Conservation (phyloP, 1,140 invertebrate genomes). For the Agrypnia vestita region DNA sequence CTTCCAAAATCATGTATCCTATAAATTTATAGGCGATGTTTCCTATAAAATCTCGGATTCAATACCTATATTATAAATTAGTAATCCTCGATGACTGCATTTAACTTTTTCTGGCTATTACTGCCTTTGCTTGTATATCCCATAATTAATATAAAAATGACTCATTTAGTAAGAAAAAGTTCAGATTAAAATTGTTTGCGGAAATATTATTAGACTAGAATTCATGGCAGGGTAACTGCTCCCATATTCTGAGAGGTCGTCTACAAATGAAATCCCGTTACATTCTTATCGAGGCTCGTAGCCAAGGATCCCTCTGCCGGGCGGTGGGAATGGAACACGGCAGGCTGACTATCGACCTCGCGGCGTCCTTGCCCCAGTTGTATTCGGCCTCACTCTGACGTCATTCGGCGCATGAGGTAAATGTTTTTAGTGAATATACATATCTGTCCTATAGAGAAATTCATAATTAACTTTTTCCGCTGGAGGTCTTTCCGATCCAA, state of each 20-base stretch:
- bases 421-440: slow-evolving; percentile 19
- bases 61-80: too few relatives aligned
- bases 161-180: too few relatives aligned
- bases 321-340: slow-evolving; percentile 47
- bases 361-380: slow-evolving; percentile 53
- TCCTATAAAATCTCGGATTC: too few relatives aligned
- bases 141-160: too few relatives aligned
- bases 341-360: slow-evolving; percentile 47
- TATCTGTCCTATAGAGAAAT: slow-evolving; percentile 24
- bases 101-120: too few relatives aligned
- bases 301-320: not conserved
- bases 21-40: too few relatives aligned
- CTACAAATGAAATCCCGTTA: not conserved
- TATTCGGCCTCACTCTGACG: slow-evolving; percentile 50
- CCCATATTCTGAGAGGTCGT: slow-evolving; percentile 35
- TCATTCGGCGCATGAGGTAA: slow-evolving; percentile 43
- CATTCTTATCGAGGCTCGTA: slow-evolving; percentile 30
- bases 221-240: slow-evolving; percentile 6
- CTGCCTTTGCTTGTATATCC: too few relatives aligned
- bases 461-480: slow-evolving; percentile 2
- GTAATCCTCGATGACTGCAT: too few relatives aligned
- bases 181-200: not conserved
- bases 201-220: slow-evolving; percentile 31
- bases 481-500: slow-evolving; percentile 9
- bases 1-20: too few relatives aligned